Percentiles rank a stretch among this genome's conserved stretches.
Evolutionary conservation across 2,888 invertebrate genomes (phyloP).

Genomic region (Spatulosminthurus flaviceps): DNA sequence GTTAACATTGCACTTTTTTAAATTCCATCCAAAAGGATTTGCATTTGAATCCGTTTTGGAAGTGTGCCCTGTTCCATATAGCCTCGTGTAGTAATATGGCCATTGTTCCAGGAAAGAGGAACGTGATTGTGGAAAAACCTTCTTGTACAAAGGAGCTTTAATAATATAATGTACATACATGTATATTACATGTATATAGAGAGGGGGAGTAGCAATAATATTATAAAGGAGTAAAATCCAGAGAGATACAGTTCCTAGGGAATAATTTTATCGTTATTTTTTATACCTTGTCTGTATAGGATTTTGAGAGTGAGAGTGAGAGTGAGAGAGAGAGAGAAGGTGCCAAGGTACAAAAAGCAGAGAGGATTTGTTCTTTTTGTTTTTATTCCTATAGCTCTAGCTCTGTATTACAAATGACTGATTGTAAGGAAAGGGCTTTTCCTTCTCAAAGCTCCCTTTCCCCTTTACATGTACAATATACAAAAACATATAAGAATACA

Average conservation of each 20-base stretch:
- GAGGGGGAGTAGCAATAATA: too few species aligned
- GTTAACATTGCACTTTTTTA: constrained; percentile 14
- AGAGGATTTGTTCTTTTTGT: constrained; percentile 1
- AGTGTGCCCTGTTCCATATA: background rate
- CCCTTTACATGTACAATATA: background rate
- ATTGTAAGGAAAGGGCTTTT: background rate
- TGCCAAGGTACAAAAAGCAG: constrained; percentile 14
- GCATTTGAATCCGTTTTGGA: constrained; percentile 11
- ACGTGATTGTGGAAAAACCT: too few species aligned
- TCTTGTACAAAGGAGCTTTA: too few species aligned
- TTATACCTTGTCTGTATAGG: background rate
- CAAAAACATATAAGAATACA: too few species aligned
- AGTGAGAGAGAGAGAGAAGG: constrained; percentile 4
- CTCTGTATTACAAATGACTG: constrained; percentile 18
- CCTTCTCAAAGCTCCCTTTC: too few species aligned
- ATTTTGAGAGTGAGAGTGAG: background rate
- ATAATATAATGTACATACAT: too few species aligned
- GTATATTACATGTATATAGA: too few species aligned
- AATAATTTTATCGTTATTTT: constrained; percentile 18
- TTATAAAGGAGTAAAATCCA: background rate
- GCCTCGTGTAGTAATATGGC: background rate
- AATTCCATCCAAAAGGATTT: background rate
- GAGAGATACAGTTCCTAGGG: background rate
- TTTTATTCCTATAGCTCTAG: too few species aligned
- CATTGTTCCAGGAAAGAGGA: background rate